A percentile compares a stretch with the other conserved stretches of the same genome.
Conservation (phyloP, 2,797 vertebrate genomes). For the Clarias pachynema region DNA sequence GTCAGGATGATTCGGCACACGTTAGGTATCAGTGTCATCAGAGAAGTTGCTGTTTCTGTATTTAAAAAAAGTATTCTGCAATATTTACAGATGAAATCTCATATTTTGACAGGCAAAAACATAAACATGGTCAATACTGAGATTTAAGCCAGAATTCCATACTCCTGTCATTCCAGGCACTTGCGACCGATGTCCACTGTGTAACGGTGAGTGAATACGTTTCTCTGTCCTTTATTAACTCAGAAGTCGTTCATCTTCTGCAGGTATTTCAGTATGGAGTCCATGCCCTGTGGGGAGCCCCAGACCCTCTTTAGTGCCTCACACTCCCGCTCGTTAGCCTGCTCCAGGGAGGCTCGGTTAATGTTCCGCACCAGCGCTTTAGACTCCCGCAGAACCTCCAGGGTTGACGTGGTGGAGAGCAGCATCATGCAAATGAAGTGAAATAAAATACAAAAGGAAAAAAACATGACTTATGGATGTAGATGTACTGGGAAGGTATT, state of each 20-base stretch:
- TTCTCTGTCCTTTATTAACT: slow-evolving; percentile 39
- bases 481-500: slow-evolving; percentile 47
- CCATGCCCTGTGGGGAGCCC: slow-evolving; percentile 93
- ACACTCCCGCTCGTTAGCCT: slow-evolving; percentile 93
- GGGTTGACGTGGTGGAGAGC: slow-evolving; percentile 11
- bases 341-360: slow-evolving; percentile 87
- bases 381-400: slow-evolving; percentile 92
- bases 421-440: slow-evolving; percentile 33
- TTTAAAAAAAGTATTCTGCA: background rate
- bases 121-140: slow-evolving; percentile 31
- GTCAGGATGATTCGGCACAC: background rate
- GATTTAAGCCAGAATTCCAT: slow-evolving; percentile 11
- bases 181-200: slow-evolving; percentile 20
- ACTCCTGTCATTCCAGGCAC: slow-evolving; percentile 43
- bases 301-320: slow-evolving; percentile 95
- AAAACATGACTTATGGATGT: slow-evolving; percentile 39
- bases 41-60: background rate
- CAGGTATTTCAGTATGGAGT: slow-evolving; percentile 92
- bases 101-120: background rate
- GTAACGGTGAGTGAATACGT: background rate
- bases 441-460: slow-evolving; percentile 52
- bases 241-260: slow-evolving; percentile 90
- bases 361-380: slow-evolving; percentile 91
- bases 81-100: background rate
- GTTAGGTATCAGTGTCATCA: background rate